Evolutionary conservation across 2,113 vertebrate genomes (phyloP), one percentile per base, ranked within the genome.

Genomic region (Phycodurus eques): DNA sequence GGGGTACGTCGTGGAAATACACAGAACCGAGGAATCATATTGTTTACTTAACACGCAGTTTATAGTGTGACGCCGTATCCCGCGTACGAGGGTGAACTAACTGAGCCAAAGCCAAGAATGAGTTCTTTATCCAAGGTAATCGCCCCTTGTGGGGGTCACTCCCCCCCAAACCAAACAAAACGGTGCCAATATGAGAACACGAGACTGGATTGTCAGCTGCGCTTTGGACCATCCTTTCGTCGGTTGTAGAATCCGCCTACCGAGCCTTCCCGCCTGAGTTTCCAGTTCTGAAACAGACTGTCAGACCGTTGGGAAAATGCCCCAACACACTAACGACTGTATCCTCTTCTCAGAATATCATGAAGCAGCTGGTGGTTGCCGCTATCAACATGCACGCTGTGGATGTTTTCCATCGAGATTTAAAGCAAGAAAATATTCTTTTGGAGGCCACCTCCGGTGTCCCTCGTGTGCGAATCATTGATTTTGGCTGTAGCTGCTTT

Each of bases 371-470:
- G 46, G 67, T 68, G 17, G 67, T 14, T 1, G 67, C 67, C 42
- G 67, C 67, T 4, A 68, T 53, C 20, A 42, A 56, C 11, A 54
- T 68, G 67, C 67, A 54, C 20, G 33, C 46, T n/a, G 51, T 54
- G 51, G 19, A 54, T 22, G 67, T 68, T 12, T 68, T 68, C 27
- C 67, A 68, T 54, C 67, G 67, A 68, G 67, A 68, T 42, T 42
- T 68, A 10, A 68, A 68, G 20, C 33, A 54, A 54, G 67, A 53
- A 42, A 68, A 68, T 35, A 42, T 68, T 42, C 49, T 68, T 3
- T 5, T 68, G 15, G 67, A 68, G 20, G 49, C 35, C 15, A 54
- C 31, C 1, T 68, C 67, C 5, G 35, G 67, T 2, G 67, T 54
- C 19, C 67, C 67, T 1, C 67, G 67, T 7, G 33, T 68, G 31